A percentile compares a stretch with the other conserved stretches of the same genome.
Evolutionary conservation across 1,140 invertebrate genomes (phyloP).

Genomic region (Bombus waltoni): DNA sequence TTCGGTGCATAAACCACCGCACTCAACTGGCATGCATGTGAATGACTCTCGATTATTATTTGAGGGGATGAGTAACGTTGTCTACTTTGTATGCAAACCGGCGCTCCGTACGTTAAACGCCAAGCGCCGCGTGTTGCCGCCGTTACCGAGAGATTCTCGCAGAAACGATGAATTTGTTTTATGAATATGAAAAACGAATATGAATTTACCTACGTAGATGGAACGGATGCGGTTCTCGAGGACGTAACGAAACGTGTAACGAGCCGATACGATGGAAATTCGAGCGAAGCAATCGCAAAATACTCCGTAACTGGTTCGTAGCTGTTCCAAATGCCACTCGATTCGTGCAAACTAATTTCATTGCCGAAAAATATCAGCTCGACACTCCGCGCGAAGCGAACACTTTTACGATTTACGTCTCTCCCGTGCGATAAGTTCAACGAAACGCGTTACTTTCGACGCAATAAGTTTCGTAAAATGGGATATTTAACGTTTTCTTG

Average conservation of each 20-base stretch:
- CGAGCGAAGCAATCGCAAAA: background rate
- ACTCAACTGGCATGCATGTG: conserved; percentile 57
- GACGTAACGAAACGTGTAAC: too few relatives aligned
- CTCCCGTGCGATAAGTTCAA: too few relatives aligned
- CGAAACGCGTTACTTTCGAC: too few relatives aligned
- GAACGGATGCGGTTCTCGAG: too few relatives aligned
- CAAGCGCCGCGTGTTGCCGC: conserved; percentile 6
- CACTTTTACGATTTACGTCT: too few relatives aligned
- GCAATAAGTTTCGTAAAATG: too few relatives aligned
- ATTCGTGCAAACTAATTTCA: conserved; percentile 57
- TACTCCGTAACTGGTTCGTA: background rate
- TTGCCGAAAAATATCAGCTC: conserved; percentile 24
- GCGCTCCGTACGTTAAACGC: conserved; percentile 37
- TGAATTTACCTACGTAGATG: conserved; percentile 16
- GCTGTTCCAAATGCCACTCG: conserved; percentile 42
- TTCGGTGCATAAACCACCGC: conserved; percentile 21
- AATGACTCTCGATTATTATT: conserved; percentile 73
- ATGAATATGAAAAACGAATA: too few relatives aligned
- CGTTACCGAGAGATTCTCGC: background rate
- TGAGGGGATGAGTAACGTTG: conserved; percentile 68
- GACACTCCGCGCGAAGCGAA: too few relatives aligned
- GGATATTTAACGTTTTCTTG: too few relatives aligned
- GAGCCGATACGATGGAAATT: too few relatives aligned
- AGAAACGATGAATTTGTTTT: conserved; percentile 33
- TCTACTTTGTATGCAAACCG: conserved; percentile 69